phyloP scores from a whole-genome alignment of 2,797 vertebrate genomes.

The Chelon labrosus region DNA sequence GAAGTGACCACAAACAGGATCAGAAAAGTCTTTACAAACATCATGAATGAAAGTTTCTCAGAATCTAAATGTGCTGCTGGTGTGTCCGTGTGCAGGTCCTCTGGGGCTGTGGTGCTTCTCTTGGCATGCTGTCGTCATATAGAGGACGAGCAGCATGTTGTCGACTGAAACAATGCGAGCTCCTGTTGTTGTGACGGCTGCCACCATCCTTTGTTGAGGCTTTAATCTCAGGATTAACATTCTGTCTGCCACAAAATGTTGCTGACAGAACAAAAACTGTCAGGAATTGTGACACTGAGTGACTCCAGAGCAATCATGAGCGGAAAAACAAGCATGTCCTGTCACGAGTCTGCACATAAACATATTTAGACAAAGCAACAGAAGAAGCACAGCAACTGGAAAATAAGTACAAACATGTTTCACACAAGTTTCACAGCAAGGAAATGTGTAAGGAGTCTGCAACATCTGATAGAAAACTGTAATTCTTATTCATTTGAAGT shows the following conservation, averaged over 20 bases:
- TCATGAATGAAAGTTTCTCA: conserved; percentile 11
- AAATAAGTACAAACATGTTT: too few relatives aligned
- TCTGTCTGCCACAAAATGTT: conserved; percentile 67
- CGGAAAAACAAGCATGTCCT: conserved; percentile 24
- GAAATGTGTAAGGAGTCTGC: too few relatives aligned
- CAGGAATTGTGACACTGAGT: conserved; percentile 1
- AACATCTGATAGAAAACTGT: too few relatives aligned
- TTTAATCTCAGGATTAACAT: conserved; percentile 81
- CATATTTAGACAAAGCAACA: neutral
- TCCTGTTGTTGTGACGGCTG: conserved; percentile 40
- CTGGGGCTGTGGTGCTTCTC: neutral
- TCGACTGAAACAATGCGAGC: conserved; percentile 23
- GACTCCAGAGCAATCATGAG: conserved; percentile 5
- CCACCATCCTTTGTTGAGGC: conserved; percentile 65
- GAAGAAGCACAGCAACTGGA: neutral
- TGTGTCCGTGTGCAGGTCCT: conserved; percentile 1
- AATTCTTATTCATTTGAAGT: too few relatives aligned
- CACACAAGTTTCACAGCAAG: neutral
- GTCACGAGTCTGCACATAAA: conserved; percentile 14
- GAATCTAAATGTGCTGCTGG: neutral
- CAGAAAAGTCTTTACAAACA: conserved; percentile 27
- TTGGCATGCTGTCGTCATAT: conserved; percentile 31
- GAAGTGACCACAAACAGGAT: conserved; percentile 1
- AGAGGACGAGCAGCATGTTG: conserved; percentile 18
- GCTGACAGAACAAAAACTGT: conserved; percentile 54